Conservation (phyloP, 2,113 vertebrate genomes). For the Thermophis baileyi region DNA sequence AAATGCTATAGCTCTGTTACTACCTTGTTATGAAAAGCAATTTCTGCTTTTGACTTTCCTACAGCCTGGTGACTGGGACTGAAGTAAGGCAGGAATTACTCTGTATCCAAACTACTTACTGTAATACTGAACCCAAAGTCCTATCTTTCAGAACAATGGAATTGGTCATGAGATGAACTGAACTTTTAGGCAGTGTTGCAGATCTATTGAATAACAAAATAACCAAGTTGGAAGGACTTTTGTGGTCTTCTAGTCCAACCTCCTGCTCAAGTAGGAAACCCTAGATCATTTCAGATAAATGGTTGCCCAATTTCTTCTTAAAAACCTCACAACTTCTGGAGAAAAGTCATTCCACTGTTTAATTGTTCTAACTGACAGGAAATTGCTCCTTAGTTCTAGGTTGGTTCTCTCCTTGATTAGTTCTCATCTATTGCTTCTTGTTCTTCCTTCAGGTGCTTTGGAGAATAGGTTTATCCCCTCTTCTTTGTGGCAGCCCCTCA, state of each 20-base stretch:
- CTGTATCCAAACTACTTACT: not conserved
- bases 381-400: not conserved
- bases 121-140: not conserved
- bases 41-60: not conserved
- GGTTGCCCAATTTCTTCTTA: not conserved
- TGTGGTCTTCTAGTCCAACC: not conserved
- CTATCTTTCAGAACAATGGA: not conserved
- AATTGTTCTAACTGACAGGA: not conserved
- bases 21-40: not conserved
- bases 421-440: not conserved
- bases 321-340: not conserved
- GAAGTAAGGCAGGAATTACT: not conserved
- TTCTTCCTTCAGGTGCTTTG: not conserved
- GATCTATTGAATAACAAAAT: not conserved
- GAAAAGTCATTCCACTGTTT: not conserved
- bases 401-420: not conserved
- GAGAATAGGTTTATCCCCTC: not conserved
- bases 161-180: not conserved
- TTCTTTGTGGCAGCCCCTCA: not conserved
- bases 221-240: not conserved
- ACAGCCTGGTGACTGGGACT: not conserved
- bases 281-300: not conserved
- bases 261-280: not conserved
- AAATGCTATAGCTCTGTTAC: not conserved
- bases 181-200: not conserved